A percentile compares a stretch with the other conserved stretches of the same genome.
Conservation (phyloP, 2,888 invertebrate genomes). For the Cheilosia vernalis region DNA sequence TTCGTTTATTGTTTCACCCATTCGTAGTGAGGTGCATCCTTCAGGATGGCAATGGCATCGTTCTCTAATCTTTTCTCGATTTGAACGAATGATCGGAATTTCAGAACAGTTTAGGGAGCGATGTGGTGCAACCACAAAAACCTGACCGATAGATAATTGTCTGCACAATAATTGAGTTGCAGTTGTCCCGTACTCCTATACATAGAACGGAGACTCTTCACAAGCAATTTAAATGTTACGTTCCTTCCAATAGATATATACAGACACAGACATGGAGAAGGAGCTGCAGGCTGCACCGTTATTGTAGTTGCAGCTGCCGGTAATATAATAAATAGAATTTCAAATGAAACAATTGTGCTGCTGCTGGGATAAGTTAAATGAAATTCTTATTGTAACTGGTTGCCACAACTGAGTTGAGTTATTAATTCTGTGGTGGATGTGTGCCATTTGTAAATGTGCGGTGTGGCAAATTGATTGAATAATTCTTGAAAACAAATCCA, state of each 20-base stretch:
- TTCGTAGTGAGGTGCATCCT: slow-evolving; percentile 44
- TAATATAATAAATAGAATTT: slow-evolving; percentile 56
- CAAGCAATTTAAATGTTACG: slow-evolving; percentile 36
- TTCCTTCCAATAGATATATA: slow-evolving; percentile 1
- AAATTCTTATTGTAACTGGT: slow-evolving; percentile 28
- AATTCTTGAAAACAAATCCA: neutral
- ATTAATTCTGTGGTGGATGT: slow-evolving; percentile 2
- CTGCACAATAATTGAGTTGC: slow-evolving; percentile 68
- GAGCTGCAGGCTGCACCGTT: neutral
- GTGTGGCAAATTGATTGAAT: slow-evolving; percentile 11
- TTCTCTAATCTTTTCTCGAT: slow-evolving; percentile 42
- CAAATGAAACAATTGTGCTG: slow-evolving; percentile 46
- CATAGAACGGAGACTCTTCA: neutral
- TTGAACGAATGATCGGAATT: slow-evolving; percentile 53
- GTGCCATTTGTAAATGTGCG: neutral
- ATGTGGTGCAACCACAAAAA: slow-evolving; percentile 58
- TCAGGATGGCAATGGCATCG: slow-evolving; percentile 17
- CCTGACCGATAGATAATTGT: slow-evolving; percentile 71
- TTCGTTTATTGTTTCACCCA: slow-evolving; percentile 69
- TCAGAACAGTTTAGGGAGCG: slow-evolving; percentile 39
- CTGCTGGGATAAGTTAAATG: slow-evolving; percentile 32
- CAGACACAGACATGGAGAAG: neutral
- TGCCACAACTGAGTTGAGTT: slow-evolving; percentile 2
- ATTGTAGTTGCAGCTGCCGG: slow-evolving; percentile 20
- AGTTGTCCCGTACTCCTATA: slow-evolving; percentile 7